phyloP scores from a whole-genome alignment of 2,797 vertebrate species.

The Austrolebias charrua region DNA sequence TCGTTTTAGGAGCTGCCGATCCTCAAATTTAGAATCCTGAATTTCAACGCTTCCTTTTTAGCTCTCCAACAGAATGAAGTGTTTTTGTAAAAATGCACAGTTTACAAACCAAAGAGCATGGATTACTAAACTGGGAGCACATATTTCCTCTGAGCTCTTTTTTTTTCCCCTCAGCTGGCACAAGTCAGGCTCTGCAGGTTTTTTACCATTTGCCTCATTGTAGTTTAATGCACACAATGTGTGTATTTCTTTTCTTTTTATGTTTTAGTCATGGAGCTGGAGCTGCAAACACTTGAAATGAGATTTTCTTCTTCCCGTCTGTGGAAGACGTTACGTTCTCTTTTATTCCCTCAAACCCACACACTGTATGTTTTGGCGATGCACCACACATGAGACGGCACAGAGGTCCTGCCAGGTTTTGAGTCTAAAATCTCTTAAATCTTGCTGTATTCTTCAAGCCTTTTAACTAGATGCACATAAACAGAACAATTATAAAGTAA shows the following conservation, averaged over 20 bases:
- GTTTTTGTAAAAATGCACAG: neutral
- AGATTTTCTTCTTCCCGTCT: constrained; percentile 22
- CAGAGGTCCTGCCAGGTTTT: constrained; percentile 21
- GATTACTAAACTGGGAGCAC: neutral
- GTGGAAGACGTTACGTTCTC: constrained; percentile 14
- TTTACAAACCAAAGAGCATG: neutral
- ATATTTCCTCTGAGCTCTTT: neutral
- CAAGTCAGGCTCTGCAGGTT: neutral
- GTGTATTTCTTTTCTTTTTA: neutral
- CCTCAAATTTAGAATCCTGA: neutral
- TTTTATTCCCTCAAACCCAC: constrained; percentile 37
- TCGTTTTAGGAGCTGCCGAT: neutral
- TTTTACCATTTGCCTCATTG: neutral
- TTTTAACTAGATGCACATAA: constrained; percentile 21
- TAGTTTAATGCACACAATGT: neutral
- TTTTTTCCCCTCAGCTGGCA: neutral
- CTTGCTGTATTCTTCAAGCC: constrained; percentile 29
- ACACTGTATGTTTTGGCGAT: constrained; percentile 36
- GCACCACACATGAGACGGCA: neutral
- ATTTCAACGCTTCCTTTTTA: neutral
- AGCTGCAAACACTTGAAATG: constrained; percentile 17
- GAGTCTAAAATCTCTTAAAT: constrained; percentile 40
- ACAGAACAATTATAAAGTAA: constrained; percentile 28
- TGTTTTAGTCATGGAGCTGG: constrained; percentile 1
- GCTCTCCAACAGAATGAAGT: neutral